Evolutionary conservation across 1,140 invertebrate genomes (phyloP), one percentile per base, ranked within the genome.

Genomic region (Euura lappo): DNA sequence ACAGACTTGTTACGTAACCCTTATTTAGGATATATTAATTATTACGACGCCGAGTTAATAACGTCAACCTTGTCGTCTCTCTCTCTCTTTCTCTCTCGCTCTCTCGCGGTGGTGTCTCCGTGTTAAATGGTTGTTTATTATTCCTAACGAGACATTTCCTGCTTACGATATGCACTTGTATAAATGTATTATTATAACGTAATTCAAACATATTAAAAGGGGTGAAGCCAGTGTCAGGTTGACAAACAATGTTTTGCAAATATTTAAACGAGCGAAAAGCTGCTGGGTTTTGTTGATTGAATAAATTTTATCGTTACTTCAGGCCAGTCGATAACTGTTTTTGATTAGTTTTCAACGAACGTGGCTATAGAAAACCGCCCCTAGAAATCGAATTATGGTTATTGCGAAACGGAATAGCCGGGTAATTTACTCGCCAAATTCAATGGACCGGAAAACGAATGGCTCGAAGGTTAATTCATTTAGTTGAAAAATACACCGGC

Each of bases 91-190:
- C 28, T 28, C 28, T 28, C 28, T 28, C 28, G 0, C 28, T 28
- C 28, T 28, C 28, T 28, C 28, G 28, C 28, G 28, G 28, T 28
- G 28, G 28, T 51, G 66, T 42, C 66, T 28, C 28, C 10, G 28
- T 70, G 66, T 68, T 71, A 78, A 79, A 45, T 64, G 72, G 75
- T 79, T 81, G 78, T 84, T 86, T 83, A 85, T 85, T 85, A 77
- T 78, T 71, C 75, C 82, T 85, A 86, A 86, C 78, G 78, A 78
- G 78, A 74, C 77, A 75, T 78, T 84, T 85, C 83, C 82, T 85
- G 81, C 79, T 81, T 83, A 82, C 74, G 69, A 44, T 75, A 71
- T 75, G 76, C 75, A 75, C 73, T 74, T 73, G 76, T 71, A 44
- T 44, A 60, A 60, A 60, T 60, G 51, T 60, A 60, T 60, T 8